phyloP scores from a whole-genome alignment of 2,797 vertebrate species.

The Mustela erminea region DNA sequence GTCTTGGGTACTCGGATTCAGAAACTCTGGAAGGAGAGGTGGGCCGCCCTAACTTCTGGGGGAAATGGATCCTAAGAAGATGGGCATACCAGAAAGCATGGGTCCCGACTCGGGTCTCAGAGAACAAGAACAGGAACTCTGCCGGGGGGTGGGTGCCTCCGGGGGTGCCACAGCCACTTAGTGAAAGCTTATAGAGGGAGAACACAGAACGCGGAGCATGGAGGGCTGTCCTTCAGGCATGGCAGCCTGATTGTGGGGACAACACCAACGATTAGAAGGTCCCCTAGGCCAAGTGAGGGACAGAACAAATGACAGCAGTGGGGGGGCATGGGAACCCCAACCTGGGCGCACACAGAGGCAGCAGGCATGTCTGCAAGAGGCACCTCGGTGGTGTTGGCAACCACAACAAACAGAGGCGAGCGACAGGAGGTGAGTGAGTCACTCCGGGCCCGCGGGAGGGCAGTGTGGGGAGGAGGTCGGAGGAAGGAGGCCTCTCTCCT shows the following conservation, averaged over 20 bases:
- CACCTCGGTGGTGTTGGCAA: not conserved
- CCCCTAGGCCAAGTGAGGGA: not conserved
- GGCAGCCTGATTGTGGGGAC: not conserved
- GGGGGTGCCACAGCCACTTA: not conserved
- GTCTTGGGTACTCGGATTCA: not conserved
- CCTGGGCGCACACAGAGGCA: not conserved
- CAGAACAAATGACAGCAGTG: not conserved
- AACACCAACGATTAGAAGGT: not conserved
- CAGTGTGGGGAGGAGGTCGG: not conserved
- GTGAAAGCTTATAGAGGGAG: not conserved
- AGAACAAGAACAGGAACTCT: not conserved
- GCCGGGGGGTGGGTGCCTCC: too few species aligned
- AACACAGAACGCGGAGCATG: not conserved
- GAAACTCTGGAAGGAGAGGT: not conserved
- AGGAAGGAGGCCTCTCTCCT: not conserved
- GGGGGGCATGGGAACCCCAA: not conserved
- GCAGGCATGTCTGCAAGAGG: not conserved
- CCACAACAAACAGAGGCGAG: slow-evolving; percentile 5
- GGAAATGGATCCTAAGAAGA: not conserved
- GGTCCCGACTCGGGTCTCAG: not conserved
- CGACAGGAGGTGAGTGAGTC: slow-evolving; percentile 51
- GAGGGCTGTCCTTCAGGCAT: not conserved
- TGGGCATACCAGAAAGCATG: not conserved
- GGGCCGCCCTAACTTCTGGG: not conserved
- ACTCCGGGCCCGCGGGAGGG: not conserved